Percentiles rank a stretch among this genome's conserved stretches.
These are phyloP conservation scores for Ophion slaviceki DNA, from an alignment of 2,888 invertebrate species.

Conservation along the genomic window DNA sequence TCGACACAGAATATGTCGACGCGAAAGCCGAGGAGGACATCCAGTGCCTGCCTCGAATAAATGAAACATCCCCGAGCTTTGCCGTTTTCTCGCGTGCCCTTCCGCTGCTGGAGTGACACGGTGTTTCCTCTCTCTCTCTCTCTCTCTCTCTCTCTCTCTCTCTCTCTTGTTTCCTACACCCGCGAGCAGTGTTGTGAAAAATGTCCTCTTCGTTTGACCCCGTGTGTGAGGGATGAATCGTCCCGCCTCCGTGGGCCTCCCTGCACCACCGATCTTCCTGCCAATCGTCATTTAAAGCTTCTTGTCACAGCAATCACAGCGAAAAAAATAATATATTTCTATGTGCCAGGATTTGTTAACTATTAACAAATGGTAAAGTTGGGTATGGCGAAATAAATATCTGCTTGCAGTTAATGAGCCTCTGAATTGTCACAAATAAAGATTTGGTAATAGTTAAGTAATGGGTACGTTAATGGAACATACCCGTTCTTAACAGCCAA, in stretches of 20 bases:
- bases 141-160: no score
- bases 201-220: slow-evolving; percentile 29
- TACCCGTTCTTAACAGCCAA: no score
- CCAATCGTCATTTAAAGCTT: not conserved
- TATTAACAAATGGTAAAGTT: no score
- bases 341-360: no score
- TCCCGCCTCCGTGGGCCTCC: not conserved
- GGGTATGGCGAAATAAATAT: no score
- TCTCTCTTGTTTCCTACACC: not conserved
- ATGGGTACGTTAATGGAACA: no score
- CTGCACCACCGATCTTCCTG: not conserved
- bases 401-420: no score
- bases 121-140: slow-evolving; percentile 28
- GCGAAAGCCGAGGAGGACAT: slow-evolving; percentile 37
- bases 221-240: slow-evolving; percentile 25
- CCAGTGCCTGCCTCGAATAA: slow-evolving; percentile 65
- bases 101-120: slow-evolving; percentile 32
- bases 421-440: no score
- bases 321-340: no score
- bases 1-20: slow-evolving; percentile 38
- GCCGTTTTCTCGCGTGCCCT: slow-evolving; percentile 40
- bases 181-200: not conserved
- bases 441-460: no score
- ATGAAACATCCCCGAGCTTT: slow-evolving; percentile 62
- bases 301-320: not conserved